A percentile compares a stretch with the other conserved stretches of the same genome.
Evolutionary conservation across 2,888 invertebrate species (phyloP).

Genomic region (Sesia bembeciformis): DNA sequence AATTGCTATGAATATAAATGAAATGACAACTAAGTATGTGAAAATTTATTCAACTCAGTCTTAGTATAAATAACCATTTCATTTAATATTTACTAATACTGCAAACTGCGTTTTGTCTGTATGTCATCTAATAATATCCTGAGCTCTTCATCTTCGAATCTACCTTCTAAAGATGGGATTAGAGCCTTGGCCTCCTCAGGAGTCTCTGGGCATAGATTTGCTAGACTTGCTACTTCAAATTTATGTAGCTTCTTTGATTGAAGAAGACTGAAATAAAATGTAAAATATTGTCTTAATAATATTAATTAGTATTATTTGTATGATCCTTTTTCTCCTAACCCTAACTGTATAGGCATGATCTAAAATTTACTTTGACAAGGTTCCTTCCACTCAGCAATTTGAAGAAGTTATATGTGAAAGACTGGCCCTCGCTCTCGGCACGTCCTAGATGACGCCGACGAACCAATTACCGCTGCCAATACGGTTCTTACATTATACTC

Average conservation of each 20-base stretch:
- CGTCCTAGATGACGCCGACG: too few relatives aligned
- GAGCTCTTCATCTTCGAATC: constrained; percentile 99
- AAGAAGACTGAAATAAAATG: constrained; percentile 79
- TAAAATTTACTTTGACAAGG: too few relatives aligned
- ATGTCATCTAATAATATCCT: constrained; percentile 97
- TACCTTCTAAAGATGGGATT: constrained; percentile 96
- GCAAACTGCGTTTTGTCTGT: constrained; percentile 97
- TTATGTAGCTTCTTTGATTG: constrained; percentile 97
- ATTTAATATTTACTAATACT: constrained; percentile 77
- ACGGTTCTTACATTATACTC: too few relatives aligned
- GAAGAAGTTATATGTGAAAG: too few relatives aligned
- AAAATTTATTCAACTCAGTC: neutral
- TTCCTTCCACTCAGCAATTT: too few relatives aligned
- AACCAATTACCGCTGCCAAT: too few relatives aligned
- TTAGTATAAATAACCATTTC: neutral
- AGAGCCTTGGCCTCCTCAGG: constrained; percentile 98
- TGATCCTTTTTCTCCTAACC: too few relatives aligned
- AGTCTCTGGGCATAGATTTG: constrained; percentile 98
- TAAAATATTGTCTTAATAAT: too few relatives aligned
- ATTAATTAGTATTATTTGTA: too few relatives aligned
- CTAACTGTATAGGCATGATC: too few relatives aligned
- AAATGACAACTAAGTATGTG: neutral
- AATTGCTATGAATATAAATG: neutral
- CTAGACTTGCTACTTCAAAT: constrained; percentile 97
- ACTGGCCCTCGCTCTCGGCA: too few relatives aligned